These are phyloP conservation scores for Peromyscus maniculatus DNA, from an alignment of 2,113 vertebrate species.

Conservation along the genomic window DNA sequence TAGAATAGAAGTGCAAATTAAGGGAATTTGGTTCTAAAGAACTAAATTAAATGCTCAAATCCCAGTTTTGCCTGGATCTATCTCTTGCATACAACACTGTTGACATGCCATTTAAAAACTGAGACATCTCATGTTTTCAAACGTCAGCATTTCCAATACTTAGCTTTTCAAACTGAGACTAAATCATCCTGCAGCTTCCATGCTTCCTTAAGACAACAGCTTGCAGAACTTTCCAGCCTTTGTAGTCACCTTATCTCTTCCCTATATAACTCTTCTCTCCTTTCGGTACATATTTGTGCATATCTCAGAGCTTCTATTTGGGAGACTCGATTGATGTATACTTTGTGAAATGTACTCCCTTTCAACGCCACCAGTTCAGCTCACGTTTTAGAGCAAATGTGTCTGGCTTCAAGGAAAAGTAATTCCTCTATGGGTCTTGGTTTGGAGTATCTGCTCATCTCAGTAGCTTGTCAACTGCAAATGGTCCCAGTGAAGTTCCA, in stretches of 20 bases:
- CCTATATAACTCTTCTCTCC: too few relatives aligned
- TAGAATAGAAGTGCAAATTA: neutral
- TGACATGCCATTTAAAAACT: neutral
- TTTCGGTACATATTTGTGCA: neutral
- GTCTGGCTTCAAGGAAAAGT: neutral
- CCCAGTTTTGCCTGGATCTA: too few relatives aligned
- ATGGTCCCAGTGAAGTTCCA: neutral
- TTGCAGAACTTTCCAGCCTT: neutral
- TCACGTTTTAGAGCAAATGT: neutral
- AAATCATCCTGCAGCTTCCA: neutral
- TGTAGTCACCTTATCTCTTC: neutral
- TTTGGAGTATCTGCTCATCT: neutral
- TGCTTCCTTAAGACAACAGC: neutral
- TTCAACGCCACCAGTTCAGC: neutral
- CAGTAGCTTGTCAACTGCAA: neutral
- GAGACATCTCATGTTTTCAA: too few relatives aligned
- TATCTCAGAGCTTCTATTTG: neutral
- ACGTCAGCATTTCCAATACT: too few relatives aligned
- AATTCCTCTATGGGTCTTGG: neutral
- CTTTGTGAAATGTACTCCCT: neutral
- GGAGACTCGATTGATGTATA: accelerated
- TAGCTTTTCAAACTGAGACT: neutral
- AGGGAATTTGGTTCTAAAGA: neutral
- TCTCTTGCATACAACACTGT: neutral
- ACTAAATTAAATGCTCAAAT: neutral